Evolutionary conservation across 2,888 invertebrate genomes (phyloP), one percentile per base, ranked within the genome.

Genomic region (Torymus texanus): DNA sequence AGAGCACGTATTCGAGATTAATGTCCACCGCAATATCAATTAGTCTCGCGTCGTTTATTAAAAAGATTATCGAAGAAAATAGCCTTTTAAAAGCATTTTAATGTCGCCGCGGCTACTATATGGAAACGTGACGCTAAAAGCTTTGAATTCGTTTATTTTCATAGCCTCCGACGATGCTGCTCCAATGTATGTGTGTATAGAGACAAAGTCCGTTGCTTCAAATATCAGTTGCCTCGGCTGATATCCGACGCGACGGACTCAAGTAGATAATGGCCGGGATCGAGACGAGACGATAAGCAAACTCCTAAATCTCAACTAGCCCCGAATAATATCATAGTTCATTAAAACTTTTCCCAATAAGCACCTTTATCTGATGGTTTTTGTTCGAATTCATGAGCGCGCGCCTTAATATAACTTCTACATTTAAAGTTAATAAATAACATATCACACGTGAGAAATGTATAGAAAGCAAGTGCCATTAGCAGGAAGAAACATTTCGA

Each of bases 51-150:
- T 41, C 41, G 41, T 61, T 56, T 59, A 59, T 16, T 29, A 13
- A 62, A 62, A 55, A 18, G 41, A 14, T 41, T 8, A 41, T 41
- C 41, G 41, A 41, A 41, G 41, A 41, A 41, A 41, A 41, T 41
- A 41, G 41, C 41, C 41, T 41, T 8, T 41, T 41, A 50, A 56
- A 66, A 58, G 58, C 66, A 59, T 75, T 75, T 66, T 58, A 76
- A 29, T 58, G 55, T 16, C 29, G 2, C 21, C 21, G 21, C 1
- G 61, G 59, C 59, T 65, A 5, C 14, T 16, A 14, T 4, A n/a
- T 12, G 41, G 70, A 24, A 77, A 77, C 58, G 59, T 29, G 71
- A 77, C 14, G 65, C 71, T 77, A 77, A 77, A 77, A 71, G 77
- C 77, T 24, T 29, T 21, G 51, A 41, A 24, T 71, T 56, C 58